phyloP scores from a whole-genome alignment of 2,113 vertebrate genomes.

The human region DNA sequence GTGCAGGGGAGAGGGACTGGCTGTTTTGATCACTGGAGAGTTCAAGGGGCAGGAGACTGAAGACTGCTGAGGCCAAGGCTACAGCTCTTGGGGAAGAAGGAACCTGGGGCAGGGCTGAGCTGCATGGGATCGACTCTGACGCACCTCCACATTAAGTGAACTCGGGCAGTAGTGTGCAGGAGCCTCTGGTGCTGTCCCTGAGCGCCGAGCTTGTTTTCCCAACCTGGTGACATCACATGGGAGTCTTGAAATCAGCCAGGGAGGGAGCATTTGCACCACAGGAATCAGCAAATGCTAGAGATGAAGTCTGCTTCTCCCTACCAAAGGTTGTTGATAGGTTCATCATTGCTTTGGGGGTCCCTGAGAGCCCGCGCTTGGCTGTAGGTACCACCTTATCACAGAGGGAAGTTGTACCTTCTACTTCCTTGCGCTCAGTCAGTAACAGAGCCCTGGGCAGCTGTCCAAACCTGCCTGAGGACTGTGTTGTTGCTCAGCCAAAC shows the following conservation, averaged over 20 bases:
- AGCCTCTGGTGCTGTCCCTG: fast-evolving
- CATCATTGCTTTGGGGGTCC: neutral
- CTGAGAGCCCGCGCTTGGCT: neutral
- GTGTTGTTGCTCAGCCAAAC: neutral
- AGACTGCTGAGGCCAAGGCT: neutral
- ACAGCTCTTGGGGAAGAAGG: neutral
- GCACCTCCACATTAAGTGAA: neutral
- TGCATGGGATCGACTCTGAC: neutral
- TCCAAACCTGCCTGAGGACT: neutral
- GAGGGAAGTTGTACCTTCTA: neutral
- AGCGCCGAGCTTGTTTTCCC: neutral
- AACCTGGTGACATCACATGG: fast-evolving
- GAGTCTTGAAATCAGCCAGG: neutral
- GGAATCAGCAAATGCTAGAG: neutral
- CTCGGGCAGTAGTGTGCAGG: fast-evolving
- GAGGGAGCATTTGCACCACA: neutral
- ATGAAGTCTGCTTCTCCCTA: too few relatives aligned
- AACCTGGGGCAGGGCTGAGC: neutral
- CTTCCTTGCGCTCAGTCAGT: neutral
- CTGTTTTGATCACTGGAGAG: too few relatives aligned
- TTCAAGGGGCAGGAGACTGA: neutral
- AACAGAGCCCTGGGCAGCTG: neutral
- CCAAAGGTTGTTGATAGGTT: neutral
- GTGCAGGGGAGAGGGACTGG: neutral
- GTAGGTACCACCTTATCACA: neutral